These are phyloP conservation scores for Tiphia femorata DNA, from an alignment of 2,888 invertebrate species.

Conservation along the genomic window DNA sequence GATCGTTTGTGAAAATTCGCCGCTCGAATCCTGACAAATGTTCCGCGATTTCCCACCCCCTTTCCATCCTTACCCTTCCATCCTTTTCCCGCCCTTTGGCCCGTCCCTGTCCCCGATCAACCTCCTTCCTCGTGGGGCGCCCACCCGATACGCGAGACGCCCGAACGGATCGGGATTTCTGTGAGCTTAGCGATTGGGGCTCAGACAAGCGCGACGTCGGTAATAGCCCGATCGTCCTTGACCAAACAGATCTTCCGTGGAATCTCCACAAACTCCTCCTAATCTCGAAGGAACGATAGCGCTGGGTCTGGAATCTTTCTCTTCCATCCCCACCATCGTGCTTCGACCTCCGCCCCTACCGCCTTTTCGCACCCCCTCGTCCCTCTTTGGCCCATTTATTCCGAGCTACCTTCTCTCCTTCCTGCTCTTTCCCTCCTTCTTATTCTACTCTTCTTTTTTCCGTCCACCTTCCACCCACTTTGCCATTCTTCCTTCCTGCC, in stretches of 20 bases:
- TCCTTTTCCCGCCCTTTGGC: too few species aligned
- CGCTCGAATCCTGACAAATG: constrained; percentile 1
- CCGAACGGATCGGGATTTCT: constrained; percentile 7
- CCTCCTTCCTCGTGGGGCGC: not conserved
- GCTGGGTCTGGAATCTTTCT: constrained; percentile 19
- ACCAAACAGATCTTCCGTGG: constrained; percentile 41
- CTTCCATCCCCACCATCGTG: not conserved
- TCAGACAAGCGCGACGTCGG: constrained; percentile 27
- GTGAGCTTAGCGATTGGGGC: constrained; percentile 22
- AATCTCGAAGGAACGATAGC: constrained; percentile 26
- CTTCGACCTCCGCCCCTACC: not conserved
- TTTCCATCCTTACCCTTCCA: too few species aligned
- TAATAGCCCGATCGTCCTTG: constrained; percentile 35
- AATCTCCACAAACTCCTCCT: constrained; percentile 32
- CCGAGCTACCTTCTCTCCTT: too few species aligned
- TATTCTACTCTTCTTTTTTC: too few species aligned
- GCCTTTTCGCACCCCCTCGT: too few species aligned
- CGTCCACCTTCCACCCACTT: too few species aligned
- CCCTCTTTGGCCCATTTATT: too few species aligned
- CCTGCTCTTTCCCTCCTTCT: not conserved
- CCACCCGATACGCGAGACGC: too few species aligned
- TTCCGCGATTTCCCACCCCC: not conserved
- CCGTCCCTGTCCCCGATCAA: too few species aligned
- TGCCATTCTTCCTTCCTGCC: too few species aligned
- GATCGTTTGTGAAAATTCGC: too few species aligned